Base-by-base conservation (phyloP, 2,113 vertebrate genomes). In the Nestor notabilis region DNA sequence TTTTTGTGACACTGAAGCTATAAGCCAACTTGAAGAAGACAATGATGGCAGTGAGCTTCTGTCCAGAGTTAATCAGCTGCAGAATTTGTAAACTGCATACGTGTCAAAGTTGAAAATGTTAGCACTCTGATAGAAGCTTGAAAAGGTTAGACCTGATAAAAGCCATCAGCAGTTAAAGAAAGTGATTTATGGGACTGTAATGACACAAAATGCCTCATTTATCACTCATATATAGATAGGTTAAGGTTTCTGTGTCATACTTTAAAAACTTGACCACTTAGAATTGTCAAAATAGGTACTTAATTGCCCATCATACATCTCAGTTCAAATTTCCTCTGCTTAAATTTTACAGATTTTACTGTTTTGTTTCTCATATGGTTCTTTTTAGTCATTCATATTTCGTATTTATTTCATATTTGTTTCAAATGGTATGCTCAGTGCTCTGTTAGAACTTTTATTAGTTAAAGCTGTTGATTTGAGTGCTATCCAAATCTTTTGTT, bases 81-180 rank as follows among this genome's bases (percentile, higher is more conserved):
- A 99, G 98, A 98, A 99, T 99, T 99, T 98, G 98, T 99, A 99
- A 99, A 99, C 98, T 99, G 98, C 98, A 89, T 98, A 98, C 98
- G 98, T 99, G 99, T 99, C 99, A 99, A 98, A 99, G 99, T 99
- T 99, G 99, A 99, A 99, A 99, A 99, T 99, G 99, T 99, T 99
- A 99, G 98, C 98, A 87, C 98, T 99, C 98, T 99, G 99, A 99
- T 99, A 99, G 99, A 99, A 98, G 98, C 99, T 99, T 99, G 99
- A 99, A 99, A 99, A 99, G 99, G 99, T 99, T 99, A 99, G 98
- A 99, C 99, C 99, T 99, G 99, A 99, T 99, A 99, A 99, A 99
- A 99, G 98, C 99, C 99, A 99, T 99, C 99, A 99, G 98, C 97
- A 98, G 97, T 99, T 99, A 98, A 98, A 99, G 98, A 99, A 99